Base-by-base conservation (phyloP, 2,113 vertebrate species). In the Glareola pratincola region DNA sequence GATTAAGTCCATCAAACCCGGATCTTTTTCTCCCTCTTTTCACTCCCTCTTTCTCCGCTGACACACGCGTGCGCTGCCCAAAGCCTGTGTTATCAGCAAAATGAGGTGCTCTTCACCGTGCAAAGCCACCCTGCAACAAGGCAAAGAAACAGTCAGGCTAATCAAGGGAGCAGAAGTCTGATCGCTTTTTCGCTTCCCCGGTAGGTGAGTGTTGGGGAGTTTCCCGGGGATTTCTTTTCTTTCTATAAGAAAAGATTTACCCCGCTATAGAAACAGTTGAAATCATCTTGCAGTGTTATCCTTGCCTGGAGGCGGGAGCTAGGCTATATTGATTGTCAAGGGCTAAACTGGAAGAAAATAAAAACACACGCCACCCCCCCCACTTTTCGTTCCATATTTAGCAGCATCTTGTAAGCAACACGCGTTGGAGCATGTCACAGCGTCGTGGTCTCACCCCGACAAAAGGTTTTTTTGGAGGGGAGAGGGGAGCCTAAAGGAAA, bases 1-100 rank as follows among this genome's bases (percentile, higher is more conserved):
- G 90, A 88, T 96, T 88, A 88, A 83, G 5, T 79, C 94, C 75
- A 27, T 94, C 96, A 96, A 93, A 59, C 56, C 32, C 88, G 17
- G 45, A 10, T 43, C 81, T 66, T 93, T 96, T 69, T 3, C 81
- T 75, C 23, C 32, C 37, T 57, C 90, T 93, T 79, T 80, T 88
- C 86, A 89, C 79, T 83, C 79, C 88, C 72, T 64, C 54, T 48
- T 54, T 74, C 86, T 24, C 63, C 15, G 86, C 93, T 41, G 90
- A 93, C 93, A 91, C 81, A 9, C n/a, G 36, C 2, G 5, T 18
- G 39, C 27, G 2, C 22, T 0, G 6, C 84, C 88, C 87, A 17
- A 12, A 67, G 63, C 7, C 2, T 47, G 77, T n/a, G 7, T 43
- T 72, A 27, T n/a, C 87, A 73, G 51, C 92, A 45, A 14, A 66